These are phyloP conservation scores for Dolichomitus sp. DNA, from an alignment of 2,888 invertebrate genomes.

Conservation along the genomic window DNA sequence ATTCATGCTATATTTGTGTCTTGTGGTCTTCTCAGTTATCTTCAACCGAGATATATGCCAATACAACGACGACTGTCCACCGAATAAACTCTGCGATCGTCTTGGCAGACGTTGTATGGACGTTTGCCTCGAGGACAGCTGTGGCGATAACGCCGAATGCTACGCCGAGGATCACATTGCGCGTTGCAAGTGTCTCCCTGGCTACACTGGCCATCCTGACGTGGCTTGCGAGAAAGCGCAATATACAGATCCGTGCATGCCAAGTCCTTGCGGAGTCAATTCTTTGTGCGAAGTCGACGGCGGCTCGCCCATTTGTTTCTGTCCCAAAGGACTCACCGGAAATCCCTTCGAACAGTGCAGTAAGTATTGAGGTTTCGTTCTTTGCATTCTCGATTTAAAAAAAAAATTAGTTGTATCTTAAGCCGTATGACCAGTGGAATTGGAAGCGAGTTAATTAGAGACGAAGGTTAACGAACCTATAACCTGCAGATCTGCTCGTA, in stretches of 20 bases:
- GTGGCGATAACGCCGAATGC: slow-evolving; percentile 93
- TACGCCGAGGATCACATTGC: slow-evolving; percentile 93
- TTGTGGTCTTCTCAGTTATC: slow-evolving; percentile 82
- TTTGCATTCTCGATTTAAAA: background rate
- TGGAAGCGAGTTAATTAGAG: background rate
- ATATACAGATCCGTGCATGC: slow-evolving; percentile 91
- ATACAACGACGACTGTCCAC: slow-evolving; percentile 96
- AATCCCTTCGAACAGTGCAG: slow-evolving; percentile 97
- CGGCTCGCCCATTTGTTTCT: slow-evolving; percentile 95
- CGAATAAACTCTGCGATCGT: slow-evolving; percentile 94
- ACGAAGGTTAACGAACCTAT: no score
- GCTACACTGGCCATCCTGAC: slow-evolving; percentile 93
- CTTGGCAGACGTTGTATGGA: slow-evolving; percentile 94
- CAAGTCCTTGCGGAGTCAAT: slow-evolving; percentile 95
- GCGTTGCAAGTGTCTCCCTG: slow-evolving; percentile 93
- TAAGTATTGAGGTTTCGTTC: slow-evolving; percentile 88
- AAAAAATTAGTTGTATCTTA: no score
- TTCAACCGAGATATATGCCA: slow-evolving; percentile 91
- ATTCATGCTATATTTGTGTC: slow-evolving; percentile 68
- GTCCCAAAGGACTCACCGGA: slow-evolving; percentile 95
- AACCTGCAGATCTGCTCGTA: no score
- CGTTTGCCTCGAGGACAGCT: slow-evolving; percentile 92
- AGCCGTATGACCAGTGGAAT: no score
- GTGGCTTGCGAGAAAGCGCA: slow-evolving; percentile 91
- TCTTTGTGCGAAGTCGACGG: slow-evolving; percentile 95